A percentile compares a stretch with the other conserved stretches of the same genome.
Conservation (phyloP, 1,140 invertebrate species). For the Frieseomelitta varia region DNA sequence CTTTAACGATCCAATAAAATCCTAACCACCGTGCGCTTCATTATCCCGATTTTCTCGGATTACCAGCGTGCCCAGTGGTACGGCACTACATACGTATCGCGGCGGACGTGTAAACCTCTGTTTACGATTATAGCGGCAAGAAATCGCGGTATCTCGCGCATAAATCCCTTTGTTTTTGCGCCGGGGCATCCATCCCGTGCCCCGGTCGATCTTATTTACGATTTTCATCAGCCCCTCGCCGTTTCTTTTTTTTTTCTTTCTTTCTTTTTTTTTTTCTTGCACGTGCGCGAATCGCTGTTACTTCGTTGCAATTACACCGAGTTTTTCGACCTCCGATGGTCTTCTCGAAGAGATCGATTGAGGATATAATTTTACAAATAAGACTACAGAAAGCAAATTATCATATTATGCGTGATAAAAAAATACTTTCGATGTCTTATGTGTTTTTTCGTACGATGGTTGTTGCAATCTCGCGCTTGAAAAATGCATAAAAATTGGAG, state of each 20-base stretch:
- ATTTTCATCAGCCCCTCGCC: not conserved
- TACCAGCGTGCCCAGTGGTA: not conserved
- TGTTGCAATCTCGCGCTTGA: no score
- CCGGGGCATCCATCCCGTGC: not conserved
- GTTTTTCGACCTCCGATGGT: not conserved
- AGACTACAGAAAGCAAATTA: no score
- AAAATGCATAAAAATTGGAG: no score
- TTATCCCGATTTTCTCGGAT: constrained; percentile 19
- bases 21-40: not conserved
- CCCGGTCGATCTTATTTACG: not conserved
- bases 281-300: not conserved
- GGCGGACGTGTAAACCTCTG: not conserved
- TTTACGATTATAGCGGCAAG: constrained; percentile 23
- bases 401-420: no score
- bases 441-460: no score
- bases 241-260: not conserved
- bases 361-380: no score
- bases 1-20: constrained; percentile 42
- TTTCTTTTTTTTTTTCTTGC: no score
- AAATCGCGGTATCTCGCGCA: constrained; percentile 3
- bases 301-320: not conserved
- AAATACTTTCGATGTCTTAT: no score
- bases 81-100: not conserved
- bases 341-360: no score
- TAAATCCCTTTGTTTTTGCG: constrained; percentile 21